phyloP scores from a whole-genome alignment of 2,113 vertebrate species.

The Lontra canadensis region DNA sequence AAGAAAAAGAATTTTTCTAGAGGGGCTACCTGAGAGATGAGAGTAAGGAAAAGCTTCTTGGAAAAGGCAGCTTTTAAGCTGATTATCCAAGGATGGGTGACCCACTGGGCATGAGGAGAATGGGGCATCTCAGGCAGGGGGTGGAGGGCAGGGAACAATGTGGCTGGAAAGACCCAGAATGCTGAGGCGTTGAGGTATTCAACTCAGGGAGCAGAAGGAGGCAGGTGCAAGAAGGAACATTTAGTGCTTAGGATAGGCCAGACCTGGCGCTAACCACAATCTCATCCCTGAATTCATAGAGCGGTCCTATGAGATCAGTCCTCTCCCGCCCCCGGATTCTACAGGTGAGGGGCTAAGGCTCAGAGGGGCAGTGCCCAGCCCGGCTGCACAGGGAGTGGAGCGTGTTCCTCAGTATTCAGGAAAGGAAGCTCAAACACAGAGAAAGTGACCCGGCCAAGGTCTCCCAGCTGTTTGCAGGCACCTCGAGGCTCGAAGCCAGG shows the following conservation, averaged over 20 bases:
- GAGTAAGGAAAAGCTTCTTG: background rate
- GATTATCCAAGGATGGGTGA: background rate
- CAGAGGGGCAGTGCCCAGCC: background rate
- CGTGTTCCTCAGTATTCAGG: too few species aligned
- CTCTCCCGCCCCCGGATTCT: background rate
- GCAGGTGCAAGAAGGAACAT: background rate
- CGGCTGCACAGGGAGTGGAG: rapidly evolving
- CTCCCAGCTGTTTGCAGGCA: background rate
- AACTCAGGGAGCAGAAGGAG: background rate
- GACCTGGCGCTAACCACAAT: background rate
- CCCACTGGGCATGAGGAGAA: background rate
- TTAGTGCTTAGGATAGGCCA: too few species aligned
- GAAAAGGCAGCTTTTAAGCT: background rate
- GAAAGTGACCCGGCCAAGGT: background rate
- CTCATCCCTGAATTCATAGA: background rate
- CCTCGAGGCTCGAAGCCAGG: background rate
- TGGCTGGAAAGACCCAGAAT: background rate
- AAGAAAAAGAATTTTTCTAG: background rate
- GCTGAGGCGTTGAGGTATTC: background rate
- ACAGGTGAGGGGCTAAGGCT: background rate
- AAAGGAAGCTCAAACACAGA: background rate
- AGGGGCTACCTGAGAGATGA: background rate
- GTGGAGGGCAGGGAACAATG: background rate
- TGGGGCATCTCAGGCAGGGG: too few species aligned
- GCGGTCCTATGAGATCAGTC: background rate